A percentile compares a stretch with the other conserved stretches of the same genome.
These are phyloP conservation scores for Eumerus sabulonum DNA, from an alignment of 2,888 invertebrate species.

Conservation along the genomic window DNA sequence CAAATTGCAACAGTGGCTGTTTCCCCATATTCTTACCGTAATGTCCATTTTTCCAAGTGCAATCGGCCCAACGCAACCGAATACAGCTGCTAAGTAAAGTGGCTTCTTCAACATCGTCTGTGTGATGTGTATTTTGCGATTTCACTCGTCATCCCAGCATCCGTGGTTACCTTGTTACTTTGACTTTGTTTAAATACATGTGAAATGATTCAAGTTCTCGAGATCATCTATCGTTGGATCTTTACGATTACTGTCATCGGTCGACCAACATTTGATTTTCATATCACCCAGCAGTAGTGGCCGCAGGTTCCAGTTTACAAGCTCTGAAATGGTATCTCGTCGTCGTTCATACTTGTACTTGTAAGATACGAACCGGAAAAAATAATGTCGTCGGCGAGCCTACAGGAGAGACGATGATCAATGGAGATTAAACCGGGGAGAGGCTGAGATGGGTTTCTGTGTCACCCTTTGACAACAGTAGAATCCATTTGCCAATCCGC, in stretches of 20 bases:
- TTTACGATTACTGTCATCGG: not conserved
- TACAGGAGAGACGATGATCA: not conserved
- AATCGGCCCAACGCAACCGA: not conserved
- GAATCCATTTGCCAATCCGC: constrained; percentile 35
- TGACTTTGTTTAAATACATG: too few relatives aligned
- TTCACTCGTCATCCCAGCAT: constrained; percentile 16
- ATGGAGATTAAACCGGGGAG: constrained; percentile 49
- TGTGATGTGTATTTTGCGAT: constrained; percentile 46
- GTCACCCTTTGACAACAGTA: too few relatives aligned
- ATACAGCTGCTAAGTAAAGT: constrained; percentile 5
- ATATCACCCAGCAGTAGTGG: constrained; percentile 53
- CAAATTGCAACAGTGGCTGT: constrained; percentile 60
- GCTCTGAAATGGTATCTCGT: constrained; percentile 13
- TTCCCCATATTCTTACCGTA: constrained; percentile 43
- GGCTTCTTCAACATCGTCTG: constrained; percentile 23
- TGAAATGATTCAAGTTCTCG: constrained; percentile 48
- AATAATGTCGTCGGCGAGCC: constrained; percentile 14
- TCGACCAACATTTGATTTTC: constrained; percentile 62
- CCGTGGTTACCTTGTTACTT: constrained; percentile 21
- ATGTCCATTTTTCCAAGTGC: constrained; percentile 29
- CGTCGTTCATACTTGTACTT: not conserved
- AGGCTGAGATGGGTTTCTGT: constrained; percentile 42
- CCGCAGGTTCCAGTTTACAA: constrained; percentile 59
- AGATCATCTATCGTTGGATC: constrained; percentile 7
- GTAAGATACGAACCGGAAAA: constrained; percentile 43